Evolutionary conservation across 1,140 invertebrate genomes (phyloP).

Genomic region (Octopus sinensis): DNA sequence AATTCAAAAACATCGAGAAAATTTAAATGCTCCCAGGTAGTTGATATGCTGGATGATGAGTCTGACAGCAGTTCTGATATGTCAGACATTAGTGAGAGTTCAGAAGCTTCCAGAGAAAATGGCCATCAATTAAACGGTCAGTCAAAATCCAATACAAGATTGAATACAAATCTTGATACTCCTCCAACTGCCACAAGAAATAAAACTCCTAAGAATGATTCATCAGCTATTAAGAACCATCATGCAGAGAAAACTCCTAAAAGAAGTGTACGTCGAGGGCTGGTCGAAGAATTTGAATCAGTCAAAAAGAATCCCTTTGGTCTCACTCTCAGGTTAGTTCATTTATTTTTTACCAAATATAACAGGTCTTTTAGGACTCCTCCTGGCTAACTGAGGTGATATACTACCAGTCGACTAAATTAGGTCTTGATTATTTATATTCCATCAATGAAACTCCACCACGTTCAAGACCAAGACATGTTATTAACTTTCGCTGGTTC

Average conservation of each 20-base stretch:
- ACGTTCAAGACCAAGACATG: too few relatives aligned
- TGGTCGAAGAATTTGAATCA: not conserved
- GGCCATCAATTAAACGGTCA: not conserved
- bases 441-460: too few relatives aligned
- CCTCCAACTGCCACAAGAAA: not conserved
- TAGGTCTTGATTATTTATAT: too few relatives aligned
- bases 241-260: not conserved
- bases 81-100: not conserved
- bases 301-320: not conserved
- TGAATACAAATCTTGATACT: too few relatives aligned
- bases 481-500: too few relatives aligned
- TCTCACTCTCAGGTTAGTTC: too few relatives aligned
- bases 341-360: too few relatives aligned
- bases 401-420: too few relatives aligned
- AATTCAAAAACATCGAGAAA: not conserved
- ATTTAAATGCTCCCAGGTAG: not conserved
- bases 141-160: not conserved
- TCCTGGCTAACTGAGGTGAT: too few relatives aligned
- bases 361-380: too few relatives aligned
- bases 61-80: not conserved
- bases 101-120: not conserved
- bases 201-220: not conserved
- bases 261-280: slow-evolving; percentile 7
- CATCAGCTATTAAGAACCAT: not conserved
- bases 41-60: slow-evolving; percentile 12